phyloP scores from a whole-genome alignment of 1,140 invertebrate species.

The Scylla paramamosain region DNA sequence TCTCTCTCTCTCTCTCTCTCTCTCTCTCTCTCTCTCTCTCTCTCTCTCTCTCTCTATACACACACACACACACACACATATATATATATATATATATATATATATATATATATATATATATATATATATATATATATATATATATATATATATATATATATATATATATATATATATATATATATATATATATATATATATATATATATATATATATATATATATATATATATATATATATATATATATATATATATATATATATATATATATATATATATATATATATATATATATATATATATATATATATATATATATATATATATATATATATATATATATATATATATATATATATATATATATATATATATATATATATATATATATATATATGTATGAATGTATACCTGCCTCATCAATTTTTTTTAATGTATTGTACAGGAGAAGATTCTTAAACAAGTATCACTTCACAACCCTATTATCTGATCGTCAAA shows the following conservation, averaged over 20 bases:
- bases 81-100: slow-evolving; percentile 68
- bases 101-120: slow-evolving; percentile 67
- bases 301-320: slow-evolving; percentile 27
- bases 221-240: slow-evolving; percentile 65
- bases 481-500: too few species aligned
- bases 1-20: too few species aligned
- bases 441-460: too few species aligned
- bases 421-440: not conserved
- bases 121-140: not conserved
- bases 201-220: slow-evolving; percentile 68
- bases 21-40: too few species aligned
- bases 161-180: slow-evolving; percentile 52
- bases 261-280: not conserved
- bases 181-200: slow-evolving; percentile 62
- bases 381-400: slow-evolving; percentile 35
- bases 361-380: slow-evolving; percentile 51
- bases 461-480: too few species aligned
- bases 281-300: not conserved
- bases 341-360: slow-evolving; percentile 58
- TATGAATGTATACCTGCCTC: not conserved
- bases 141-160: slow-evolving; percentile 43
- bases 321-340: slow-evolving; percentile 49
- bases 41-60: too few species aligned
- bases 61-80: too few species aligned
- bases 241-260: slow-evolving; percentile 42